Base-by-base conservation (phyloP, 2,113 vertebrate species). In the Perognathus longimembris region DNA sequence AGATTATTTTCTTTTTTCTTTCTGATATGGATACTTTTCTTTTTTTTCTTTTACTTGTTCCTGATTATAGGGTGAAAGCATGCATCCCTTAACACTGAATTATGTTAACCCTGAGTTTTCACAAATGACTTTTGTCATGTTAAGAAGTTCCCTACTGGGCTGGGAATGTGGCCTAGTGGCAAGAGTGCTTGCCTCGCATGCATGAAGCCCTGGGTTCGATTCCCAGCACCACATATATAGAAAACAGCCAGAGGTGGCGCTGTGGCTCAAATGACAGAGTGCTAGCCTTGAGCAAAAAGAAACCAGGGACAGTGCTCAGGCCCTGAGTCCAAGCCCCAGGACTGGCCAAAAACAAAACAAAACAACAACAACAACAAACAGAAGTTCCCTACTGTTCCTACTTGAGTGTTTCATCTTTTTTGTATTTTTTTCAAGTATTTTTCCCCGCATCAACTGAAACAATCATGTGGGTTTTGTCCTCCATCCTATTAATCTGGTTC, bases 1-100 rank as follows among this genome's bases (percentile, higher is more conserved):
- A 89, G 73, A 80, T 22, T 7, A 26, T 66, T 91, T 79, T 36
- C 30, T 7, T 61, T 91, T 38, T 45, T 63, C 17, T 45, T 26
- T 89, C 78, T 34, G 32, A 22, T 20, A 36, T 50, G 7, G 15
- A 61, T 79, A 50, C 6, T 38, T 90, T 89, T 61, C 63, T 85
- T 2, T 84, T 75, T 71, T 63, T 75, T 89, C 3, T 84, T 75
- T 76, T 92, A 90, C 88, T 80, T 90, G 54, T 40, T 79, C 24
- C 40, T 64, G 45, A 70, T 8, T 40, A 3, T 32, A 63, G 22
- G 6, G 34, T 36, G 0, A 79, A 76, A 71, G 11, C 7, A 54
- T 67, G 64, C 40, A 77, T 66, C 21, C 79, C 80, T 91, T 73
- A 6, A 42, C 34, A 42, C 15, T 34, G 18, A 85, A 40, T 34